phyloP scores from a whole-genome alignment of 2,797 vertebrate genomes.

The Muscicapa comitata region DNA sequence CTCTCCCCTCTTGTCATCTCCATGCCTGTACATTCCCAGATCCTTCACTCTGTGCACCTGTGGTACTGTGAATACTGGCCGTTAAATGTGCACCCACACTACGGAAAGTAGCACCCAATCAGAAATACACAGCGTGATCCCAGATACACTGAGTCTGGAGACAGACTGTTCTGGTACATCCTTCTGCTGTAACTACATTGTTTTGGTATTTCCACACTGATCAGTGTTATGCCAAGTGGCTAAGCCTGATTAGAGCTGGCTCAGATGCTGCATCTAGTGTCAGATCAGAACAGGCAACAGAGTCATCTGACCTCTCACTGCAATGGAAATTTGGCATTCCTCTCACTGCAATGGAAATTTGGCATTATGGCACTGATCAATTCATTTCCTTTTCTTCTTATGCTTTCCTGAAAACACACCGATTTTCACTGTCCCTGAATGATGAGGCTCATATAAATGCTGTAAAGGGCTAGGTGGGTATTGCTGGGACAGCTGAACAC shows the following conservation, averaged over 20 bases:
- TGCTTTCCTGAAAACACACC: neutral
- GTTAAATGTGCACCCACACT: neutral
- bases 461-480: neutral
- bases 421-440: neutral
- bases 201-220: conserved; percentile 32
- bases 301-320: neutral
- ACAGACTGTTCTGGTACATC: conserved; percentile 41
- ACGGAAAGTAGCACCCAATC: neutral
- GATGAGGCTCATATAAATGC: neutral
- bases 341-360: neutral
- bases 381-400: neutral
- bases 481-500: neutral
- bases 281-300: neutral
- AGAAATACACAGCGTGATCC: neutral
- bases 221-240: neutral
- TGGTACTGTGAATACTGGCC: neutral
- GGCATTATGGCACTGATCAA: neutral
- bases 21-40: neutral
- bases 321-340: neutral
- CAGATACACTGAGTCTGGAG: neutral
- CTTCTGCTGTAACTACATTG: conserved; percentile 40
- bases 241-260: conserved; percentile 13
- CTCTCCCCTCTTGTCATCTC: neutral
- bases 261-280: neutral
- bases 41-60: neutral